Base-by-base conservation (phyloP, 2,888 invertebrate species). In the Diarsia dahlii region DNA sequence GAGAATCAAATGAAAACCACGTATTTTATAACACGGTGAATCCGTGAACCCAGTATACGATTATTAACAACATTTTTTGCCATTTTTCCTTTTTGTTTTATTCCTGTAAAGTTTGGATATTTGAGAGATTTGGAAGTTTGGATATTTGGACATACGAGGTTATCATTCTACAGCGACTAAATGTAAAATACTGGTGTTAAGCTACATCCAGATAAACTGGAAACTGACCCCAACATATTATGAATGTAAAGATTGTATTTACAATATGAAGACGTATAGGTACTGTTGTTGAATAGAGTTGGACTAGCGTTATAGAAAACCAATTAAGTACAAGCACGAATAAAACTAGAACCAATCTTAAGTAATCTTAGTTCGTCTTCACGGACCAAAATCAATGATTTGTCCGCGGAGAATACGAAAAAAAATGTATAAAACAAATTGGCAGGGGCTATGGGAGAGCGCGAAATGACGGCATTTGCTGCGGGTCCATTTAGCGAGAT, bases 401-500 rank as follows among this genome's bases (percentile, higher is more conserved):
- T 85, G 60, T 84, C 84, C 79, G 73, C 75, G 80, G 76, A 81
- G 82, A 87, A 85, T 82, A 87, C 83, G 58, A 58, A 88, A 88
- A 80, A 78, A 77, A 82, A 89, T 84, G 79, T 88, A 88, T 89
- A 90, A 91, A 93, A 91, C 91, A 93, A 94, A 94, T 94, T 94
- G 93, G 89, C 87, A 83, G 86, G 88, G 88, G 89, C 90, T 84
- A 88, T 85, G 87, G 90, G 88, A 88, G 84, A 88, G 84, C 84
- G 86, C 80, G 78, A 84, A 89, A 90, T 87, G 87, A 87, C 87
- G 85, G 87, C 89, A 88, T 91, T 91, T 89, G 90, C 88, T 90
- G 87, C 83, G 92, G 92, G 92, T 90, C 92, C 92, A 93, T 93
- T 94, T 94, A 93, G 90, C 88, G 89, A 88, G 92, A 94, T 93